phyloP scores from a whole-genome alignment of 2,113 vertebrate species.

The Casuarius casuarius region DNA sequence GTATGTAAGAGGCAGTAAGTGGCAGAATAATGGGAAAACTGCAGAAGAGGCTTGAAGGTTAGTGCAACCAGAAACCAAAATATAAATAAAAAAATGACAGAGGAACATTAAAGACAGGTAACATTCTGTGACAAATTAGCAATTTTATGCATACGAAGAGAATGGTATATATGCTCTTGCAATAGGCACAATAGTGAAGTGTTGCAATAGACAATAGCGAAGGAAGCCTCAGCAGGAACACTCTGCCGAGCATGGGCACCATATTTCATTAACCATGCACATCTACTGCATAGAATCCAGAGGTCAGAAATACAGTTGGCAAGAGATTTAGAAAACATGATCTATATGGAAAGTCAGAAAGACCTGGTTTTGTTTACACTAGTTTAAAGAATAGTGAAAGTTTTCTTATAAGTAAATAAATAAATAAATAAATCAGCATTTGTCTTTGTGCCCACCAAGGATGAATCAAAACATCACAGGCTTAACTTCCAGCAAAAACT shows the following conservation, averaged over 20 bases:
- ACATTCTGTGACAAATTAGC: not conserved
- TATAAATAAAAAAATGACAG: not conserved
- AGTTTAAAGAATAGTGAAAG: not conserved
- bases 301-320: not conserved
- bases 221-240: not conserved
- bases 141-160: not conserved
- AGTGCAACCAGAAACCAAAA: not conserved
- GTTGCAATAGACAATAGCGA: not conserved
- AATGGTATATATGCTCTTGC: not conserved
- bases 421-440: not conserved
- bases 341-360: not conserved
- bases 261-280: not conserved
- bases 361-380: not conserved
- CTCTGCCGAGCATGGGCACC: not conserved
- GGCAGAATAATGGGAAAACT: not conserved
- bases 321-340: not conserved
- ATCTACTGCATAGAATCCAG: not conserved
- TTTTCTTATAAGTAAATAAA: not conserved
- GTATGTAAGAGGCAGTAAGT: not conserved
- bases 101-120: not conserved
- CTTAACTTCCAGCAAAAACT: not conserved
- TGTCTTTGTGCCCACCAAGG: not conserved
- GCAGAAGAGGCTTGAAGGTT: not conserved
- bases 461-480: rapidly evolving
- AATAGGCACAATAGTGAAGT: not conserved